phyloP scores from a whole-genome alignment of 1,140 invertebrate genomes.

The Radopholus similis region DNA sequence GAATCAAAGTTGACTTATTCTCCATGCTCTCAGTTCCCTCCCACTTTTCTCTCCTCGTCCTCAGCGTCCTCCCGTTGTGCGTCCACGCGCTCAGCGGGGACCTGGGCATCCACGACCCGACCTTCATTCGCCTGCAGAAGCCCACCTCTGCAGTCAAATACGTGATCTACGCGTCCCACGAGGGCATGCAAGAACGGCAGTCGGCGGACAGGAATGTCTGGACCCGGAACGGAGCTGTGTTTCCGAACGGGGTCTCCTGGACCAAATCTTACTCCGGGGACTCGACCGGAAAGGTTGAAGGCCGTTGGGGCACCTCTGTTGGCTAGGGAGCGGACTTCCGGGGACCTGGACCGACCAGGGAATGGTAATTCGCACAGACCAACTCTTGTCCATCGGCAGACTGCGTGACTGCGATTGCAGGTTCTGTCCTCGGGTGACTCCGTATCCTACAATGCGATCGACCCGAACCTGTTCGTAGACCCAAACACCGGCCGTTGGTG shows the following conservation, averaged over 20 bases:
- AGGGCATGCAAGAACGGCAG: neutral
- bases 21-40: too few species aligned
- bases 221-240: neutral
- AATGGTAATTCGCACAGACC: neutral
- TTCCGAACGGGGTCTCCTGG: conserved; percentile 8
- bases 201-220: neutral
- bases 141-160: neutral
- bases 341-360: neutral
- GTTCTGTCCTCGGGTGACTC: neutral
- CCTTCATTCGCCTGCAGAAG: neutral
- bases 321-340: neutral
- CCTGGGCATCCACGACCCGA: neutral
- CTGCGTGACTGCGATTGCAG: too few species aligned
- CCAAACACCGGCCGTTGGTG: neutral
- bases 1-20: too few species aligned
- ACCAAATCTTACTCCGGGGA: neutral
- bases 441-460: conserved; percentile 8
- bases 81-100: neutral
- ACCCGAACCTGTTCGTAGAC: conserved; percentile 19
- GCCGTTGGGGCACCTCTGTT: too few species aligned
- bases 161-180: conserved; percentile 1
- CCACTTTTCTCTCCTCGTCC: too few species aligned
- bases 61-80: too few species aligned
- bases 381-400: neutral
- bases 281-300: neutral